phyloP scores from a whole-genome alignment of 1,140 invertebrate species.

The Habropoda laboriosa region DNA sequence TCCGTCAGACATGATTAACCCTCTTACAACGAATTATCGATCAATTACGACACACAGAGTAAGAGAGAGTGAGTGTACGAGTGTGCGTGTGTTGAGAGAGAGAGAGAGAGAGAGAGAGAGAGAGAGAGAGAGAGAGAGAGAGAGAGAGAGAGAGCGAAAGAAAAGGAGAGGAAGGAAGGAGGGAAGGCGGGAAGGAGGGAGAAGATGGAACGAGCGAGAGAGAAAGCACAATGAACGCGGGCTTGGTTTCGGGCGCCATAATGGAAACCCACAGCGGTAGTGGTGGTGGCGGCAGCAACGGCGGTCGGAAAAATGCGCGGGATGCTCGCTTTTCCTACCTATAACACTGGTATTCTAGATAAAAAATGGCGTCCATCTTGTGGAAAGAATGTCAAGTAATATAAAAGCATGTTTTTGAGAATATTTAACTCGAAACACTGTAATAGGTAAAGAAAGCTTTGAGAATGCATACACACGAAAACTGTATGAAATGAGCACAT shows the following conservation, averaged over 20 bases:
- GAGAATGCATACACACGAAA: slow-evolving; percentile 6
- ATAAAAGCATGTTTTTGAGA: too few species aligned
- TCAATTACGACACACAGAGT: slow-evolving; percentile 64
- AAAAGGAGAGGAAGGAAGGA: not conserved
- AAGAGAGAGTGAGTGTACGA: not conserved
- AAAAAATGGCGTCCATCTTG: slow-evolving; percentile 71
- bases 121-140: not conserved
- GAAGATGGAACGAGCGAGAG: slow-evolving; percentile 44
- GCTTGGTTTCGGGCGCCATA: slow-evolving; percentile 73
- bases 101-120: slow-evolving; percentile 4
- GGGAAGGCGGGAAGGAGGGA: slow-evolving; percentile 9
- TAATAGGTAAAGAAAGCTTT: not conserved
- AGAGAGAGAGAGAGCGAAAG: slow-evolving; percentile 13
- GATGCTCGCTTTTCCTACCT: slow-evolving; percentile 63
- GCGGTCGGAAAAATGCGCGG: slow-evolving; percentile 74
- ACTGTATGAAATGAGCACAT: slow-evolving; percentile 55
- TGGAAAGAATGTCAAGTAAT: not conserved
- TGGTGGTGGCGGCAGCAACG: slow-evolving; percentile 46
- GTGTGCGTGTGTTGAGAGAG: not conserved
- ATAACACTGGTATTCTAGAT: slow-evolving; percentile 42
- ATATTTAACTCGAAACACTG: not conserved
- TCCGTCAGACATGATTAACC: slow-evolving; percentile 62
- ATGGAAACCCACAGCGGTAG: slow-evolving; percentile 60
- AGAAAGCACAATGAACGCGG: slow-evolving; percentile 60
- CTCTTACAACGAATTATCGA: slow-evolving; percentile 69